These are phyloP conservation scores for Archips crataeganus DNA, from an alignment of 2,888 invertebrate species.

Conservation along the genomic window DNA sequence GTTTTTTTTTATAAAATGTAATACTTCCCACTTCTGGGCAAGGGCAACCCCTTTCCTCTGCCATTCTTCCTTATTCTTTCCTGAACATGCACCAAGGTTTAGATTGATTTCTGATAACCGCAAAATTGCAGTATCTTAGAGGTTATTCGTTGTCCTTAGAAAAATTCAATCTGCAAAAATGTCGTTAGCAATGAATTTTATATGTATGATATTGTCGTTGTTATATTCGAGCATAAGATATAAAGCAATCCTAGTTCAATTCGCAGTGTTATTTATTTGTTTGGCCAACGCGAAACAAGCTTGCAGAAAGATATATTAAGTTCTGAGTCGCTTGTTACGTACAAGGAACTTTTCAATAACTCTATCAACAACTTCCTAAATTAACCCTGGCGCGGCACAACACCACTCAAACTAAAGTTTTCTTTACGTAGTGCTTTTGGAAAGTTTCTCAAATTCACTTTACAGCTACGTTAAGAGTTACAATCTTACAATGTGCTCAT, in stretches of 20 bases:
- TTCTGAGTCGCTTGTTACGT: constrained; percentile 52
- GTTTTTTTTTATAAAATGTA: too few relatives aligned
- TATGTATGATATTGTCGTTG: too few relatives aligned
- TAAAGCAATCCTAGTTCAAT: background rate
- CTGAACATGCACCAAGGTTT: too few relatives aligned
- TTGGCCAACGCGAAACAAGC: constrained; percentile 2
- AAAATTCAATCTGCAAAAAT: too few relatives aligned
- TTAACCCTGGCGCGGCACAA: constrained; percentile 43
- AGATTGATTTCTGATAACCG: too few relatives aligned
- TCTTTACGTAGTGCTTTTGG: constrained; percentile 34
- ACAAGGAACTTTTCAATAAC: constrained; percentile 61
- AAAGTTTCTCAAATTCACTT: constrained; percentile 40
- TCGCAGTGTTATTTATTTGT: background rate
- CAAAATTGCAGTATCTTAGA: too few relatives aligned
- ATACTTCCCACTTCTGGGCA: too few relatives aligned
- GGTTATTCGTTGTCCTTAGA: too few relatives aligned
- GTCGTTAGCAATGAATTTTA: too few relatives aligned
- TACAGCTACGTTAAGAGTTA: constrained; percentile 16
- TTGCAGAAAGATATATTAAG: constrained; percentile 54
- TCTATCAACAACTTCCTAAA: constrained; percentile 65
- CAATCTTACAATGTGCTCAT: constrained; percentile 3
- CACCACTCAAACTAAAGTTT: constrained; percentile 35
- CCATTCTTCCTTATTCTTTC: too few relatives aligned
- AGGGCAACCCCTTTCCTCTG: too few relatives aligned
- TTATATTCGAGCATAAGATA: background rate